Percentiles rank a stretch among this genome's conserved stretches.
These are phyloP conservation scores for Serripes groenlandicus DNA, from an alignment of 2,888 invertebrate genomes.

Conservation along the genomic window DNA sequence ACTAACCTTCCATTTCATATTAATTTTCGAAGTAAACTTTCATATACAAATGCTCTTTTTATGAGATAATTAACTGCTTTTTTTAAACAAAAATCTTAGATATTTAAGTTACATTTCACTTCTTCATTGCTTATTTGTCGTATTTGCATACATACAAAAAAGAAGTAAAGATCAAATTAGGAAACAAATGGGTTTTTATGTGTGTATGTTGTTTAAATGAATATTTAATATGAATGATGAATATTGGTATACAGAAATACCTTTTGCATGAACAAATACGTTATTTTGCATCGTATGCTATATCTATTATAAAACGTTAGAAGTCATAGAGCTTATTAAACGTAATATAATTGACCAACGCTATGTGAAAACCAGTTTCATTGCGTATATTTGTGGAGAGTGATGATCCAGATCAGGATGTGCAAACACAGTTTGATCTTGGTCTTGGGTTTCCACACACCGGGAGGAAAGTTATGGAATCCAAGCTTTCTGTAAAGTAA, in stretches of 20 bases:
- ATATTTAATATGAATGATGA: background rate
- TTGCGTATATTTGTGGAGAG: too few relatives aligned
- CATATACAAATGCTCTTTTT: background rate
- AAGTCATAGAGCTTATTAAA: slow-evolving; percentile 21
- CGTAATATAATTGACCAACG: slow-evolving; percentile 1
- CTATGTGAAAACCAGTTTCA: too few relatives aligned
- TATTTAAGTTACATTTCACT: background rate
- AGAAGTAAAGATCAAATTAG: slow-evolving; percentile 30
- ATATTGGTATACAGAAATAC: background rate
- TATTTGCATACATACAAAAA: background rate
- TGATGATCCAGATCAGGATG: too few relatives aligned
- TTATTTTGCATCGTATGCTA: slow-evolving; percentile 35
- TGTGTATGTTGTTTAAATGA: slow-evolving; percentile 14
- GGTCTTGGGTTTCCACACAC: too few relatives aligned
- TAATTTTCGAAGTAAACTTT: background rate
- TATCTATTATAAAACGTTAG: slow-evolving; percentile 17
- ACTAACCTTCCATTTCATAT: background rate
- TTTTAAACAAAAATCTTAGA: background rate
- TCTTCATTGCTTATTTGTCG: slow-evolving; percentile 12
- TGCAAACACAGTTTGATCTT: too few relatives aligned
- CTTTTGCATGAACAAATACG: slow-evolving; percentile 18
- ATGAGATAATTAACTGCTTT: background rate
- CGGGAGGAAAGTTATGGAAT: too few relatives aligned
- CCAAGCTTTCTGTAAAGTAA: too few relatives aligned
- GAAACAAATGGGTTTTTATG: slow-evolving; percentile 20